Percentiles rank a stretch among this genome's conserved stretches.
phyloP scores from a whole-genome alignment of 1,140 invertebrate genomes.

The Meloidogyne chitwoodi region DNA sequence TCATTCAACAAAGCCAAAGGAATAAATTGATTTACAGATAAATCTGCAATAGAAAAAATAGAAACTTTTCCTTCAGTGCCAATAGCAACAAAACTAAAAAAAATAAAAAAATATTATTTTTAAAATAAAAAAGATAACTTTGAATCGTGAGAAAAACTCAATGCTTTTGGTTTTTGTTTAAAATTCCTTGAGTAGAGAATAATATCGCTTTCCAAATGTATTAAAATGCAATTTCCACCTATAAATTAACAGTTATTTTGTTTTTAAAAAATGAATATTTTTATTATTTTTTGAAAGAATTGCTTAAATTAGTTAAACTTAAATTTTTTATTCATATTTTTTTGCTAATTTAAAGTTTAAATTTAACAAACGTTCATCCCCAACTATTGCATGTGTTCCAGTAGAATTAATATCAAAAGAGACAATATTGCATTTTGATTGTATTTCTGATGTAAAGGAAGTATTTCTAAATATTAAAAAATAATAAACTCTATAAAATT shows the following conservation, averaged over 20 bases:
- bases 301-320: too few species aligned
- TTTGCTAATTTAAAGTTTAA: too few species aligned
- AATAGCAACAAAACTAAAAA: conserved; percentile 26
- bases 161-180: conserved; percentile 2
- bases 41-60: conserved; percentile 23
- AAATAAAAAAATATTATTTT: background rate
- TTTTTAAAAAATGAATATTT: background rate
- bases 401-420: conserved; percentile 25
- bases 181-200: conserved; percentile 16
- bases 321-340: too few species aligned
- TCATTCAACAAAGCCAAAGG: conserved; percentile 21
- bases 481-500: conserved; percentile 7
- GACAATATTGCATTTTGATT: conserved; percentile 27
- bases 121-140: conserved; percentile 19
- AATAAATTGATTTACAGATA: conserved; percentile 21
- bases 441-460: conserved; percentile 22
- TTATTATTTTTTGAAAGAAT: too few species aligned
- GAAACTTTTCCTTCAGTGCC: conserved; percentile 17
- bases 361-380: conserved; percentile 23
- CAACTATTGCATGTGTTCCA: conserved; percentile 37
- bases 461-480: conserved; percentile 31
- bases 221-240: conserved; percentile 19
- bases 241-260: background rate
- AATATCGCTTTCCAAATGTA: conserved; percentile 28
- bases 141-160: conserved; percentile 34